phyloP scores from a whole-genome alignment of 2,888 invertebrate species.

The Chaetoderma sp. region DNA sequence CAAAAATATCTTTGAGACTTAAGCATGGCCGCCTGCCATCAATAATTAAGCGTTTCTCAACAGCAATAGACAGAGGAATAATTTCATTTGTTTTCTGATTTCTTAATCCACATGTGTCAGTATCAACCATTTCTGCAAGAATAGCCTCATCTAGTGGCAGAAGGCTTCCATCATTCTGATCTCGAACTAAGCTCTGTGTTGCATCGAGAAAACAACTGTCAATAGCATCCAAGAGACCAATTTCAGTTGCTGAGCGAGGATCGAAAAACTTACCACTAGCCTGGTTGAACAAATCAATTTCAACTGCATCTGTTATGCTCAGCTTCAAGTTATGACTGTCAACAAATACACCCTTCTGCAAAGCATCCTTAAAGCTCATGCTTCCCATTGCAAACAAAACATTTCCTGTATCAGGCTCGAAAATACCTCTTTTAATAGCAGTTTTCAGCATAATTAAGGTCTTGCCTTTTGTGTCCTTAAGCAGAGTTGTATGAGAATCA shows the following conservation, averaged over 20 bases:
- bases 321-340: not conserved
- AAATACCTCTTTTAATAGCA: not conserved
- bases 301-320: not conserved
- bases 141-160: constrained; percentile 85
- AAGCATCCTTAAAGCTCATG: constrained; percentile 80
- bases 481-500: constrained; percentile 44
- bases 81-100: constrained; percentile 72
- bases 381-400: constrained; percentile 55
- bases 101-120: constrained; percentile 55
- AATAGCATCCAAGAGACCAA: constrained; percentile 73
- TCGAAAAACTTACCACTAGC: constrained; percentile 40
- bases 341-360: constrained; percentile 77
- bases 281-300: constrained; percentile 41
- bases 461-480: constrained; percentile 42
- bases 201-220: constrained; percentile 41
- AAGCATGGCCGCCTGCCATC: constrained; percentile 25
- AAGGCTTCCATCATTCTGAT: constrained; percentile 84
- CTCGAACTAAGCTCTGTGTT: constrained; percentile 69
- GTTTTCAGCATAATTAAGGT: not conserved
- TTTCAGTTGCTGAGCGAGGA: constrained; percentile 36
- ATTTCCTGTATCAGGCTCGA: not conserved
- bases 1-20: constrained; percentile 50
- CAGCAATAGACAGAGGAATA: constrained; percentile 83
- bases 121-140: constrained; percentile 83
- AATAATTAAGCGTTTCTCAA: constrained; percentile 77